These are phyloP conservation scores for Anthonomus grandis DNA, from an alignment of 1,140 invertebrate species.

Conservation along the genomic window DNA sequence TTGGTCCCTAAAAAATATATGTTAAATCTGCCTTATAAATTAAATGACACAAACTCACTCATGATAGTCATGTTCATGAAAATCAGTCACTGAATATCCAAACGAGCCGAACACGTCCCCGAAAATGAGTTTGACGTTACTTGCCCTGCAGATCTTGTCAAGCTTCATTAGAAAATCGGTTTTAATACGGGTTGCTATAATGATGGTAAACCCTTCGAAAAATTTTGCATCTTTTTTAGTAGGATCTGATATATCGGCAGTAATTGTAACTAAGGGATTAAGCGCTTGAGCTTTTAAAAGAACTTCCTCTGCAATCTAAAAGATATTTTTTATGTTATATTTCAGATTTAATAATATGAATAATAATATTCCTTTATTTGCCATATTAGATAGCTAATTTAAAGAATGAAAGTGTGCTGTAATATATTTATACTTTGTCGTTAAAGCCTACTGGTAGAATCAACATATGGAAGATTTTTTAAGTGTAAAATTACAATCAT, in stretches of 20 bases:
- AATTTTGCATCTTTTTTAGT: constrained; percentile 66
- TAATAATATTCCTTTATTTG: no score
- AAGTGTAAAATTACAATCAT: no score
- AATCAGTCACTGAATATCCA: constrained; percentile 89
- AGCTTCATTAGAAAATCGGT: constrained; percentile 70
- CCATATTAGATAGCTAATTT: no score
- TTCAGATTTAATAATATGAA: no score
- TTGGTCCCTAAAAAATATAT: constrained; percentile 37
- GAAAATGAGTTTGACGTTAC: constrained; percentile 81
- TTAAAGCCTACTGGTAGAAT: no score
- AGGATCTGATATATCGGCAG: constrained; percentile 62
- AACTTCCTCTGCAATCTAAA: constrained; percentile 80
- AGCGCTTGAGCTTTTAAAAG: constrained; percentile 71
- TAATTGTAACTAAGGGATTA: constrained; percentile 90
- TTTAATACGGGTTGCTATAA: constrained; percentile 75
- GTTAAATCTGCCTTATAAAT: background rate
- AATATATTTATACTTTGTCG: no score
- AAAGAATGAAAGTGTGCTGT: no score
- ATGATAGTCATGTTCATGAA: constrained; percentile 80
- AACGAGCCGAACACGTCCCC: constrained; percentile 92
- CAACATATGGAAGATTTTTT: no score
- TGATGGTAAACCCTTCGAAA: constrained; percentile 79
- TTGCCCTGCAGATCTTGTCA: constrained; percentile 74
- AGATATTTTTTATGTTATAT: no score
- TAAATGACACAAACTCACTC: constrained; percentile 60